Percentiles rank a stretch among this genome's conserved stretches.
These are phyloP conservation scores for Metacarcinus magister DNA, from an alignment of 2,888 invertebrate genomes.

Conservation along the genomic window DNA sequence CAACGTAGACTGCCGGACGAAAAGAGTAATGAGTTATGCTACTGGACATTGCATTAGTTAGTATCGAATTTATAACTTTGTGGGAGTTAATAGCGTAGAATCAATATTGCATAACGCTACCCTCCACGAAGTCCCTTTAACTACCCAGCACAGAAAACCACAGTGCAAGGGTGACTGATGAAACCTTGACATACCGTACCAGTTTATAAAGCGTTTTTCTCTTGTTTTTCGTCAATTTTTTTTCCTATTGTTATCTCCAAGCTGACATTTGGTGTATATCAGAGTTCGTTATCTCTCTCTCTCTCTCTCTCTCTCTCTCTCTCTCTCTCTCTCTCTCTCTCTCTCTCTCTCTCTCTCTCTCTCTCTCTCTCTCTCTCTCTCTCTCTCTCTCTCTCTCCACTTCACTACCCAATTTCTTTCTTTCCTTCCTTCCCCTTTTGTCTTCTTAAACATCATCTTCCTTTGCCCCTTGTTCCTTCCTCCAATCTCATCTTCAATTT, in stretches of 20 bases:
- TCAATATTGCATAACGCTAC: not conserved
- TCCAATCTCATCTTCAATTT: not conserved
- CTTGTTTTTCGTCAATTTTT: not conserved
- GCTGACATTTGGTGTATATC: no score
- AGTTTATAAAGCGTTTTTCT: not conserved
- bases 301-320: no score
- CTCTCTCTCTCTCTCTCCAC: not conserved
- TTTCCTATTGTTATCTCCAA: no score
- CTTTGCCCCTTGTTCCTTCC: not conserved
- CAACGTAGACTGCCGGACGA: no score
- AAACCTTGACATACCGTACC: not conserved
- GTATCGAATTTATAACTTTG: not conserved
- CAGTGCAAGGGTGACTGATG: not conserved
- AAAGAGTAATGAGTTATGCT: no score
- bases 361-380: not conserved
- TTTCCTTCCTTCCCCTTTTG: not conserved
- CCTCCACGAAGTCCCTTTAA: not conserved
- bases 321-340: no score
- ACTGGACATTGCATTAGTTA: not conserved
- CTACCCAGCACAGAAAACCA: conserved; percentile 16
- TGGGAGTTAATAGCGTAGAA: not conserved
- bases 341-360: no score
- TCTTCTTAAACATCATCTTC: no score
- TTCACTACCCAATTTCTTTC: not conserved
- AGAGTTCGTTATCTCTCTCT: no score